Conservation (phyloP, 2,888 invertebrate genomes). For the Choristoneura rosaceana region DNA sequence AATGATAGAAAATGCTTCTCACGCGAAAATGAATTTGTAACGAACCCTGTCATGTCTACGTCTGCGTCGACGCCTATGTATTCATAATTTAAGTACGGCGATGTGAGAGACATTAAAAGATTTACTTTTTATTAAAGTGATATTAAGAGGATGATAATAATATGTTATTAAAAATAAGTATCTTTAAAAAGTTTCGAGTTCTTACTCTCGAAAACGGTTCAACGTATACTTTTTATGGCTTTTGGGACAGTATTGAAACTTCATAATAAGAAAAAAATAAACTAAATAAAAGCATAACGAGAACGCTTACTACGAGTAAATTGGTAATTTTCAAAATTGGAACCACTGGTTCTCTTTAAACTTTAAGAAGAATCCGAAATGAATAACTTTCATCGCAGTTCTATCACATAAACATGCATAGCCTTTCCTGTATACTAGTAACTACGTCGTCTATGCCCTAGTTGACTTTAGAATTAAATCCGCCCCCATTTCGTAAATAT, state of each 20-base stretch:
- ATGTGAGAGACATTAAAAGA: background rate
- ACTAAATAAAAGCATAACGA: too few species aligned
- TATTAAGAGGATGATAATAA: background rate
- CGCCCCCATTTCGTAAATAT: conserved; percentile 46
- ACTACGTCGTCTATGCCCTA: background rate
- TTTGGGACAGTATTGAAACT: too few species aligned
- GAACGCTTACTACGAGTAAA: too few species aligned
- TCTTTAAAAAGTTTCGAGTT: too few species aligned
- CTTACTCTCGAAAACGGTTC: too few species aligned
- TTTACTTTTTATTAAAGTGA: conserved; percentile 3
- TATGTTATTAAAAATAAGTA: background rate
- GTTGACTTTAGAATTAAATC: conserved; percentile 22
- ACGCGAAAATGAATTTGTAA: conserved; percentile 37
- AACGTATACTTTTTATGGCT: too few species aligned
- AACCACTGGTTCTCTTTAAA: too few species aligned
- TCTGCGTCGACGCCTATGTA: conserved; percentile 2
- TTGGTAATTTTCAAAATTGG: too few species aligned
- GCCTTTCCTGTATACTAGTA: background rate
- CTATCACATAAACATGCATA: background rate
- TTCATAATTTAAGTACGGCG: background rate
- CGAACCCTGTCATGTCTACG: conserved; percentile 22
- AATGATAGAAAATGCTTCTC: conserved; percentile 34
- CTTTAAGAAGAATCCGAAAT: too few species aligned
- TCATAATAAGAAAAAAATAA: too few species aligned
- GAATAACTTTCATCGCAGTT: too few species aligned